phyloP scores from a whole-genome alignment of 2,797 vertebrate genomes.

The Spinus pinus region DNA sequence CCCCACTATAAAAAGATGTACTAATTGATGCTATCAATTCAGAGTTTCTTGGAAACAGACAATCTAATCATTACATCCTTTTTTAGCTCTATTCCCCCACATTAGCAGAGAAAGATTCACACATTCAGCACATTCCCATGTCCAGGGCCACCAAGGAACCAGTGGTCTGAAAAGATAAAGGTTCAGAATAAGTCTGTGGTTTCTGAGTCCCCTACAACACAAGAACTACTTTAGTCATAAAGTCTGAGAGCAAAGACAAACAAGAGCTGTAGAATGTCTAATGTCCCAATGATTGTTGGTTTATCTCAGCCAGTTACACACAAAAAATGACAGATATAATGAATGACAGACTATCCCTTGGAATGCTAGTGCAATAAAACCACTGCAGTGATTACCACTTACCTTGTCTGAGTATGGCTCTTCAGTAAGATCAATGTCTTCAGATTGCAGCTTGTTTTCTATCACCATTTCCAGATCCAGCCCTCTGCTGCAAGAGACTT shows the following conservation, averaged over 20 bases:
- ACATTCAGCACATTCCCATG: neutral
- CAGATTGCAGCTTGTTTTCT: constrained; percentile 85
- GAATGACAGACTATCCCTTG: neutral
- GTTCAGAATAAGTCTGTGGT: neutral
- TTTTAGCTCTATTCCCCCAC: neutral
- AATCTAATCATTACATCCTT: neutral
- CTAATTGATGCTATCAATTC: neutral
- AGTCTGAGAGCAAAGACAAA: neutral
- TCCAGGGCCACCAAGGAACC: neutral
- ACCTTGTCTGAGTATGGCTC: constrained; percentile 99
- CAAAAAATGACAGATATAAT: neutral
- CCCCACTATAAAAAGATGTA: neutral
- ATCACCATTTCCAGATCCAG: constrained; percentile 85
- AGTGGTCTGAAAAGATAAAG: neutral
- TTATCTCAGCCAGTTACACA: neutral
- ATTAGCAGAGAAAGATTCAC: neutral
- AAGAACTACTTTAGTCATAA: neutral
- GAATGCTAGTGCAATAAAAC: neutral
- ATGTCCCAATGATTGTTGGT: neutral
- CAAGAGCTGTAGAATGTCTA: neutral
- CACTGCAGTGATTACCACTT: neutral
- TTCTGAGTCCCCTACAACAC: neutral
- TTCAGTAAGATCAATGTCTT: constrained; percentile 94
- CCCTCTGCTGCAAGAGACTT: constrained; percentile 82
- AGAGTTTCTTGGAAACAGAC: neutral